These are phyloP conservation scores for Schizopygopsis pylzovi DNA, from an alignment of 2,797 vertebrate genomes.

Conservation along the genomic window DNA sequence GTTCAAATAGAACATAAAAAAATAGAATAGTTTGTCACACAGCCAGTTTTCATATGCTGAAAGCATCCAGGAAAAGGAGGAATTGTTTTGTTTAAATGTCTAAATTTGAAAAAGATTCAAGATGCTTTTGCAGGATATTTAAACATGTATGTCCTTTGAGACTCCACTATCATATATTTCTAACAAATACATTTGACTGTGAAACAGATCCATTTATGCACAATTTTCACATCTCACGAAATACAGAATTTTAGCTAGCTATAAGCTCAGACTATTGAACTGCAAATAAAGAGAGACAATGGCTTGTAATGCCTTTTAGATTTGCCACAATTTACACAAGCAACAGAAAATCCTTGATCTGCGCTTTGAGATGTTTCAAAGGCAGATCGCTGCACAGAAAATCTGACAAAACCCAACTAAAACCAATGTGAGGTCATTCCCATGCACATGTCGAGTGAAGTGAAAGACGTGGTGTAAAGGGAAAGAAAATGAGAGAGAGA, in stretches of 20 bases:
- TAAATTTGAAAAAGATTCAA: background rate
- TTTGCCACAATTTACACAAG: constrained; percentile 73
- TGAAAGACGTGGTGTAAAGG: constrained; percentile 65
- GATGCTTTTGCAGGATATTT: background rate
- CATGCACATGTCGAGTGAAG: constrained; percentile 72
- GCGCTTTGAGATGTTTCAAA: constrained; percentile 45
- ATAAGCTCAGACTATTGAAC: constrained; percentile 77
- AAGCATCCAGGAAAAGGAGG: background rate
- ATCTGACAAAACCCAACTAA: constrained; percentile 72
- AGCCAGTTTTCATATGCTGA: background rate
- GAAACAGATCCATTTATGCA: constrained; percentile 21
- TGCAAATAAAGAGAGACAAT: constrained; percentile 78
- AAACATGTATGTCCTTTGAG: background rate
- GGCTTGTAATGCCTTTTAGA: constrained; percentile 68
- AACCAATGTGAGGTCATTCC: constrained; percentile 62
- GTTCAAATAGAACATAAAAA: no score
- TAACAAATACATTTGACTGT: constrained; percentile 9
- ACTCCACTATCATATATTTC: background rate
- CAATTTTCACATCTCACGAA: constrained; percentile 2
- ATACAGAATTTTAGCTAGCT: constrained; percentile 43
- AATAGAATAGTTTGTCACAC: background rate
- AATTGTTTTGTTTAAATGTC: background rate
- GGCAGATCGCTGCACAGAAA: constrained; percentile 64
- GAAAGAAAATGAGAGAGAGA: constrained; percentile 64
- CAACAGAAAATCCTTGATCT: constrained; percentile 78